A percentile compares a stretch with the other conserved stretches of the same genome.
Evolutionary conservation across 2,797 vertebrate genomes (phyloP).

Genomic region (Balearica regulorum): DNA sequence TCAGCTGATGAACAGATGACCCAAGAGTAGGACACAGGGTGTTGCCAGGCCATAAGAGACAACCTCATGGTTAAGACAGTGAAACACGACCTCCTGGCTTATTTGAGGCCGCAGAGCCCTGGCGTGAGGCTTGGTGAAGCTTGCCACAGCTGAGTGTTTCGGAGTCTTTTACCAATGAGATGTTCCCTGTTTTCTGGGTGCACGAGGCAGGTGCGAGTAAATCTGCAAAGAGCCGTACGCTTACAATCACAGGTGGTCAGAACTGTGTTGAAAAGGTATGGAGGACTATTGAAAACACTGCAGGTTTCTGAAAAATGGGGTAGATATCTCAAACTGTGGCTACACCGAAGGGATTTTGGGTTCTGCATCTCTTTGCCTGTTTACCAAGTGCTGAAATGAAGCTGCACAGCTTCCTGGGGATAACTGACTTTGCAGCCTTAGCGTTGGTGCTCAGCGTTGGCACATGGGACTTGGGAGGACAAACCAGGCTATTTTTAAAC

Average conservation of each 20-base stretch:
- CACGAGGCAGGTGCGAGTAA: background rate
- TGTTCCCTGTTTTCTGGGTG: background rate
- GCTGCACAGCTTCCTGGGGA: background rate
- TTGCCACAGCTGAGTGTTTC: background rate
- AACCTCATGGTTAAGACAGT: background rate
- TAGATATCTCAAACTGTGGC: background rate
- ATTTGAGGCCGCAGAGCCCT: background rate
- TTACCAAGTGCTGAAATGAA: background rate
- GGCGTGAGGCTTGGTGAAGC: background rate
- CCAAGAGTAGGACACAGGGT: too few species aligned
- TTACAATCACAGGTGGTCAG: background rate
- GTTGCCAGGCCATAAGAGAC: background rate
- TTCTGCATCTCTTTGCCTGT: background rate
- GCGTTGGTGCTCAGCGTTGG: background rate
- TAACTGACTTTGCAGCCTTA: background rate
- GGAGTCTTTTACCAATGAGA: background rate
- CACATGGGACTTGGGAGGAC: background rate
- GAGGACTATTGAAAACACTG: background rate
- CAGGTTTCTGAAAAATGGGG: background rate
- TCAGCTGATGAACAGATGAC: background rate
- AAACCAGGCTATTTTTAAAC: background rate
- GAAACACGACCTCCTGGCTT: background rate
- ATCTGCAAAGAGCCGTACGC: background rate
- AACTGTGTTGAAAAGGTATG: background rate
- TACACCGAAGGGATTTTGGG: background rate